Conservation (phyloP, 2,888 invertebrate species). For the Drosophila paranaensis region DNA sequence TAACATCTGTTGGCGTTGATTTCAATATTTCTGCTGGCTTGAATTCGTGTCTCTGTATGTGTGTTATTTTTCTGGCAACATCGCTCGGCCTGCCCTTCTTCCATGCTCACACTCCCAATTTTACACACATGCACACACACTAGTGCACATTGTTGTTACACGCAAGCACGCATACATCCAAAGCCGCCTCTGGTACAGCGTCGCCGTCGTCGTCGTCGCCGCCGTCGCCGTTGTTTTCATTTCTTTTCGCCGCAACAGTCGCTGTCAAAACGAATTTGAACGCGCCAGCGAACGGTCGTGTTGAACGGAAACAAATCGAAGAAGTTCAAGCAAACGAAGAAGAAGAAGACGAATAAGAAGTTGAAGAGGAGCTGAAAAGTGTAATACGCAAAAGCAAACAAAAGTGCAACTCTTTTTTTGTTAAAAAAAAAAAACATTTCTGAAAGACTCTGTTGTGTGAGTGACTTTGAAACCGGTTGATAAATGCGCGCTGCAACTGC, state of each 20-base stretch:
- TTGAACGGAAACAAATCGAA: slow-evolving; percentile 46
- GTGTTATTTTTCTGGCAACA: slow-evolving; percentile 53
- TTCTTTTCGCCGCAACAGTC: slow-evolving; percentile 46
- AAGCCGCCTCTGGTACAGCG: slow-evolving; percentile 39
- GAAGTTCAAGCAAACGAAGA: slow-evolving; percentile 15
- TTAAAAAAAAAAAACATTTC: slow-evolving; percentile 5
- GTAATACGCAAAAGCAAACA: slow-evolving; percentile 54
- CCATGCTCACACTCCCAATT: slow-evolving; percentile 39
- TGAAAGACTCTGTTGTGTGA: slow-evolving; percentile 17
- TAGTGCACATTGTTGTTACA: not conserved
- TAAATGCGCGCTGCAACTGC: slow-evolving; percentile 62
- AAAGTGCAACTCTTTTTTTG: slow-evolving; percentile 40
- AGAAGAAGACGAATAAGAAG: slow-evolving; percentile 30
- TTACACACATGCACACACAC: slow-evolving; percentile 7
- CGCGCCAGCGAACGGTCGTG: slow-evolving; percentile 72
- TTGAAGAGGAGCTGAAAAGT: slow-evolving; percentile 45
- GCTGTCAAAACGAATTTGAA: slow-evolving; percentile 75
- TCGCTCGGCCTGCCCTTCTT: slow-evolving; percentile 39
- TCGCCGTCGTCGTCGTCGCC: slow-evolving; percentile 3
- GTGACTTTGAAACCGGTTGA: slow-evolving; percentile 61
- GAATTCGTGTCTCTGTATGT: slow-evolving; percentile 15
- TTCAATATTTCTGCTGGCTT: slow-evolving; percentile 7
- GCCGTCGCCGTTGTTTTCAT: slow-evolving; percentile 50
- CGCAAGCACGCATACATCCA: slow-evolving; percentile 10
- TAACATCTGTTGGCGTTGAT: slow-evolving; percentile 48